phyloP scores from a whole-genome alignment of 2,888 invertebrate genomes.

The Eutolmus rufibarbis region DNA sequence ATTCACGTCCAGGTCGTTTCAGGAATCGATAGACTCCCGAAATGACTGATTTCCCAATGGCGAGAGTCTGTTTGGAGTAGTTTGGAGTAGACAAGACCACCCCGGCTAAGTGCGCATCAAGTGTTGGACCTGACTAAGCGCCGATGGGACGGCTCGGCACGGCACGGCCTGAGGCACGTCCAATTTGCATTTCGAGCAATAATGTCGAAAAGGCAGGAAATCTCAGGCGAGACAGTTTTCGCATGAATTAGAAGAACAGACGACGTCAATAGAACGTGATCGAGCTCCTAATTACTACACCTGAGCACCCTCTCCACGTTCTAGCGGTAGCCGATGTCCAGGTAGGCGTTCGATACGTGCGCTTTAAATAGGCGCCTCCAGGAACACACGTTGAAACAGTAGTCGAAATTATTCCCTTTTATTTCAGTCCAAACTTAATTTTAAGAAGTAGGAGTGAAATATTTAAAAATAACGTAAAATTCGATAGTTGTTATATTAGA shows the following conservation, averaged over 20 bases:
- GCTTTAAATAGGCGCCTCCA: neutral
- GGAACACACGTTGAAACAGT: neutral
- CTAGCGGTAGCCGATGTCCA: neutral
- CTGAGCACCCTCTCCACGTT: neutral
- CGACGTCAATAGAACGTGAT: conserved; percentile 24
- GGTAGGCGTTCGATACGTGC: neutral
- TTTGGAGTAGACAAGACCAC: neutral
- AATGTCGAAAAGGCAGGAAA: neutral
- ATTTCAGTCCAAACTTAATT: neutral
- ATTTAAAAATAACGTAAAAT: neutral
- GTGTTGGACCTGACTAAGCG: conserved; percentile 9
- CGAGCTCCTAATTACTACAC: neutral
- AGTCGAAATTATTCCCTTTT: neutral
- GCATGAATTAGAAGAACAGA: conserved; percentile 3
- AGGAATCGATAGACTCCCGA: neutral
- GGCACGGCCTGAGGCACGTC: neutral
- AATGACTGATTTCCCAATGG: neutral
- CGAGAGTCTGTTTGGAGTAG: neutral
- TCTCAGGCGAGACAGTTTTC: conserved; percentile 5
- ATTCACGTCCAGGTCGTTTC: neutral
- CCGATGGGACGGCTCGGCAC: neutral
- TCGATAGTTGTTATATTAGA: too few species aligned
- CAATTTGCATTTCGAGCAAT: conserved; percentile 20
- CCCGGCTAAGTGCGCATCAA: neutral
- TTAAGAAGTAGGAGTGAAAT: neutral